Percentiles rank a stretch among this genome's conserved stretches.
Conservation (phyloP, 2,888 invertebrate genomes). For the Sphaerophoria rueppellii region DNA sequence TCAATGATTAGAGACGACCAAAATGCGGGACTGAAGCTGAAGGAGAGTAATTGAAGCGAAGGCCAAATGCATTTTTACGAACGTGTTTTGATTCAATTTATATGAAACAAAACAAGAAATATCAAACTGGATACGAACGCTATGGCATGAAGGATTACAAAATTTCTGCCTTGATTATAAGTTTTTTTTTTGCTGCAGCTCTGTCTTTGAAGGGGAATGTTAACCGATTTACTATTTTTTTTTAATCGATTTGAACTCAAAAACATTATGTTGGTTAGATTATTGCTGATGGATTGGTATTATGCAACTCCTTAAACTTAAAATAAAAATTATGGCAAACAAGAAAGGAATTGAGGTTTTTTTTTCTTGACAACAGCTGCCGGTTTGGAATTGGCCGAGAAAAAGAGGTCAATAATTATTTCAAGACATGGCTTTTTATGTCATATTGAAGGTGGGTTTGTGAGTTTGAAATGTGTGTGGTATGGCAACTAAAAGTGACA, state of each 20-base stretch:
- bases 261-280: conserved; percentile 10
- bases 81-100: conserved; percentile 50
- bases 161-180: conserved; percentile 64
- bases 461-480: neutral
- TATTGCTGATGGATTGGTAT: neutral
- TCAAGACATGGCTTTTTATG: conserved; percentile 8
- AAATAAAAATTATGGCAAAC: neutral
- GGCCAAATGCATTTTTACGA: conserved; percentile 47
- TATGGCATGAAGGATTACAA: conserved; percentile 36
- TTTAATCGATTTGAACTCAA: conserved; percentile 65
- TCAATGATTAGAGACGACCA: conserved; percentile 45
- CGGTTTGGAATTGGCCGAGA: conserved; percentile 28
- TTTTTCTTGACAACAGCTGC: conserved; percentile 7
- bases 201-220: conserved; percentile 69
- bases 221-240: conserved; percentile 38
- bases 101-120: conserved; percentile 15
- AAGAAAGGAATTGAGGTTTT: conserved; percentile 14
- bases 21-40: conserved; percentile 21
- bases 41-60: conserved; percentile 51
- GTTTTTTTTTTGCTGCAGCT: neutral
- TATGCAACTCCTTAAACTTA: conserved; percentile 20
- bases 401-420: conserved; percentile 39
- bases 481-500: neutral
- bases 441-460: neutral
- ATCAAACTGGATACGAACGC: conserved; percentile 43